Conservation (phyloP, 2,113 vertebrate genomes). For the Passer montanus region DNA sequence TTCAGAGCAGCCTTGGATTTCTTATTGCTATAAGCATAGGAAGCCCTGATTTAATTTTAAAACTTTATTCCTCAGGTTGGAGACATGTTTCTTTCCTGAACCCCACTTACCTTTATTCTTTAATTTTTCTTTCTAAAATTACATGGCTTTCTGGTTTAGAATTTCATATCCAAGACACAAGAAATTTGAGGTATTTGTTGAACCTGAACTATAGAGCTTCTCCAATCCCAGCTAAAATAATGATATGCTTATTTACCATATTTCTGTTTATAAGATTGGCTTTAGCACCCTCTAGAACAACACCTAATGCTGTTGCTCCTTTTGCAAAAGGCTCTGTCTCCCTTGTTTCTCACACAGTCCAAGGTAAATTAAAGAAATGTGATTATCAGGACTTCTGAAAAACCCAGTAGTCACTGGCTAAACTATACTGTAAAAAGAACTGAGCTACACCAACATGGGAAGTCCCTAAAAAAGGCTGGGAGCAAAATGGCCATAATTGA, state of each 20-base stretch:
- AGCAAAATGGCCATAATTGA: constrained; percentile 42
- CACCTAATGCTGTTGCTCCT: neutral
- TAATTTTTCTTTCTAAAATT: neutral
- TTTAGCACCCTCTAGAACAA: neutral
- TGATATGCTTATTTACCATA: neutral
- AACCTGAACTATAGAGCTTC: neutral
- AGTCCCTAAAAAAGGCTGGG: neutral
- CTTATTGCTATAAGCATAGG: neutral
- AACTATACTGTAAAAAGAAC: neutral
- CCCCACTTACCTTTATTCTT: neutral
- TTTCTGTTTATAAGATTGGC: neutral
- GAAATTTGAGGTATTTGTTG: neutral
- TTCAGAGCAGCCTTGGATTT: neutral
- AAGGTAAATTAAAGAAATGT: neutral
- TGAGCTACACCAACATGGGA: neutral
- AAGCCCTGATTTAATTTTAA: neutral
- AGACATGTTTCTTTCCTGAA: neutral
- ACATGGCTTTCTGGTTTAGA: neutral
- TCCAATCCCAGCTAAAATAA: neutral
- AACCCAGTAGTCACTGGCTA: neutral
- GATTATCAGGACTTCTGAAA: neutral
- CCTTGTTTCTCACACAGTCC: neutral
- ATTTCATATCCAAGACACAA: neutral
- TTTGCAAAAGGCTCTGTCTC: neutral
- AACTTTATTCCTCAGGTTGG: neutral